Evolutionary conservation across 2,797 vertebrate species (phyloP).

Genomic region (Ambastaia sidthimunki): DNA sequence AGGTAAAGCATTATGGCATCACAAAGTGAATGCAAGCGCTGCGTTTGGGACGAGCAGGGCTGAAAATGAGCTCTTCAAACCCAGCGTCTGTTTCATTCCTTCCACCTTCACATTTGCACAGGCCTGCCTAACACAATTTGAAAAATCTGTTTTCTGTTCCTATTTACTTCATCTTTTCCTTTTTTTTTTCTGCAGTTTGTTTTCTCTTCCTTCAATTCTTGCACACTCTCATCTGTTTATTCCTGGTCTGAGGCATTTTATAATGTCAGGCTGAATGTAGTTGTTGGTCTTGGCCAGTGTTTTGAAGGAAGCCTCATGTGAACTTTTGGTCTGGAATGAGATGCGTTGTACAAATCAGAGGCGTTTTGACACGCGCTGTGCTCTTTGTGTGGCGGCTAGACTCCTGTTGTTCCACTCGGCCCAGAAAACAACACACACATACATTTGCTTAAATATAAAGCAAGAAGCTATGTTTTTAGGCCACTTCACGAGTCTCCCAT

Average conservation of each 20-base stretch:
- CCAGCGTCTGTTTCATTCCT: no score
- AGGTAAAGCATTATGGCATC: no score
- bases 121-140: constrained; percentile 37
- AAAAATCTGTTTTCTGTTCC: constrained; percentile 50
- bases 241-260: constrained; percentile 38
- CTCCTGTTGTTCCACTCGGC: background rate
- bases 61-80: background rate
- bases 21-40: no score
- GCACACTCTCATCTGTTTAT: constrained; percentile 4
- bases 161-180: constrained; percentile 23
- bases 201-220: constrained; percentile 25
- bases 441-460: background rate
- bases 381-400: background rate
- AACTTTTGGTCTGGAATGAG: constrained; percentile 55
- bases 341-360: constrained; percentile 41
- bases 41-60: background rate
- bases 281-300: constrained; percentile 57
- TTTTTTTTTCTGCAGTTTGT: background rate
- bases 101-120: background rate
- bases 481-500: no score
- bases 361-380: constrained; percentile 34
- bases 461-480: background rate
- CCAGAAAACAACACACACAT: background rate
- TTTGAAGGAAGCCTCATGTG: constrained; percentile 53
- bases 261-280: constrained; percentile 28